Base-by-base conservation (phyloP, 2,888 invertebrate species). In the Nemoura dubitans region DNA sequence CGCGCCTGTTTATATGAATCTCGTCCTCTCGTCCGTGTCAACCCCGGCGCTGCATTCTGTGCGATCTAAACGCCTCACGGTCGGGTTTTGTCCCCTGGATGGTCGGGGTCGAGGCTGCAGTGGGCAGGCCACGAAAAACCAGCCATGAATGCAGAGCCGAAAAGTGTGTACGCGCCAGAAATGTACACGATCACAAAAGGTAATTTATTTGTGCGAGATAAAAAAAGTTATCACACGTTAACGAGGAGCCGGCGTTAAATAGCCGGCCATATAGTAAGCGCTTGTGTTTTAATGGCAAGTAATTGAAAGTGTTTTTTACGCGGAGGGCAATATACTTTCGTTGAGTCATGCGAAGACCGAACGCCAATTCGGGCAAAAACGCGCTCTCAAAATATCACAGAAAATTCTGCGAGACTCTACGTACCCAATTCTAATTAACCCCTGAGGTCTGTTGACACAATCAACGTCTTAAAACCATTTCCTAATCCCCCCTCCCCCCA, bases 21-120 rank as follows among this genome's bases (percentile, higher is more conserved):
- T 76, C 27, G 59, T 76, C 84, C 84, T 84, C n/a, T n/a, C n/a
- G 30, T 59, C 42, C 29, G 81, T 29, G 30, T 29, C 29, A n/a
- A 25, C 30, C 78, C 25, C 76, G 25, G 76, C 76, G 6, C 10
- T 78, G 59, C 59, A 59, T 59, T 59, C 59, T 21, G 59, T 21
- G 59, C 59, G 59, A 59, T 21, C 14, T 21, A 1, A 59, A 21
- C 3, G 36, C 36, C 5, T n/a, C n/a, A n/a, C 76, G n/a, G 81
- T 29, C 27, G 81, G 16, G 14, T 81, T 81, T 29, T n/a, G 29
- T 28, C 21, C n/a, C 81, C 81, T 27, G 16, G 30, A 30, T 29
- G 7, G 21, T 81, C 30, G 27, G 16, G 7, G 21, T 81, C 30
- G 27, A 21, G 3, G 27, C 81, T n/a, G 81, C 81, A 7, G 21